These are phyloP conservation scores for Ataeniobius toweri DNA, from an alignment of 2,797 vertebrate species.

Conservation along the genomic window DNA sequence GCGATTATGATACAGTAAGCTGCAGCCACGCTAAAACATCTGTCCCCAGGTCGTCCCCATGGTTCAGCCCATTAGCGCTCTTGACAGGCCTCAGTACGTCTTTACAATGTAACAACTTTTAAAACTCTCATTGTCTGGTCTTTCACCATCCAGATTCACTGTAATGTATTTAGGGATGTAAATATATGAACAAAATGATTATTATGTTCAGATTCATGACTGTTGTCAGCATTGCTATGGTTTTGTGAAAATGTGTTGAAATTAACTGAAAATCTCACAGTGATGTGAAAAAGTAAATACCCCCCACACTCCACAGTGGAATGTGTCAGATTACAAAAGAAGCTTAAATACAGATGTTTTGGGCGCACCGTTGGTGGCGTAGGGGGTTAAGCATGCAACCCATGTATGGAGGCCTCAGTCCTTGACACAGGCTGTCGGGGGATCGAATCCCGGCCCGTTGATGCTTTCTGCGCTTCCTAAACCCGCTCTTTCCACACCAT, in stretches of 20 bases:
- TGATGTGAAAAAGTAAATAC: neutral
- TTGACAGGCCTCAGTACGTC: too few relatives aligned
- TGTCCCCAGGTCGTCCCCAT: neutral
- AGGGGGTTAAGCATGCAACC: too few relatives aligned
- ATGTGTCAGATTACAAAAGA: too few relatives aligned
- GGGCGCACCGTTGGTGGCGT: too few relatives aligned
- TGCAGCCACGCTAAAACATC: neutral
- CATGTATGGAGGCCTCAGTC: too few relatives aligned
- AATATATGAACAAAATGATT: neutral
- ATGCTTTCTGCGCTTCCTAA: too few relatives aligned
- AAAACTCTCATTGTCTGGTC: neutral
- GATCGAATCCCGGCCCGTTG: too few relatives aligned
- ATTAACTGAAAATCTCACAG: neutral
- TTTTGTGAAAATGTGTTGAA: neutral
- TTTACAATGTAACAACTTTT: neutral
- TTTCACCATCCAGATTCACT: neutral
- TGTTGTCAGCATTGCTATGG: neutral
- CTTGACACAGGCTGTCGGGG: too few relatives aligned
- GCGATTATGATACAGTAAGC: conserved; percentile 92
- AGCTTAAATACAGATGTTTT: too few relatives aligned
- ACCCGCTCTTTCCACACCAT: too few relatives aligned
- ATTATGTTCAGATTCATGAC: neutral
- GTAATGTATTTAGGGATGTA: neutral
- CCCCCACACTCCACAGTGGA: too few relatives aligned
- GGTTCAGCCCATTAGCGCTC: neutral